These are phyloP conservation scores for Stigmatopora nigra DNA, from an alignment of 2,113 vertebrate genomes.

Conservation along the genomic window DNA sequence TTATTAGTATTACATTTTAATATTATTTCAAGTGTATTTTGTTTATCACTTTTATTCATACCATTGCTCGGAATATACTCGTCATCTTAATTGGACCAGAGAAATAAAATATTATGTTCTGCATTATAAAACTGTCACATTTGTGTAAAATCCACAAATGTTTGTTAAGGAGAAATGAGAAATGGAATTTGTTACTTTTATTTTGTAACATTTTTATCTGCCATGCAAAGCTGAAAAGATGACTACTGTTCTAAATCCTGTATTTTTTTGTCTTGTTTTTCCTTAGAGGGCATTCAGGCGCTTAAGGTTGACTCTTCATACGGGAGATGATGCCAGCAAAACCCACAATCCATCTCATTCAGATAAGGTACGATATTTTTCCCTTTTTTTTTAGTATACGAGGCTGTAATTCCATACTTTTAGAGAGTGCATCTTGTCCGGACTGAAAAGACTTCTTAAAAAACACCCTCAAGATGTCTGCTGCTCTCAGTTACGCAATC, in stretches of 20 bases:
- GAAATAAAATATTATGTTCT: background rate
- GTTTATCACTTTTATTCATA: background rate
- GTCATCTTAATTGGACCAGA: background rate
- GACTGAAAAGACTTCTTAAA: slow-evolving; percentile 11
- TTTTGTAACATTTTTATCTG: background rate
- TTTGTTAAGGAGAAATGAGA: too few species aligned
- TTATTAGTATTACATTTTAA: background rate
- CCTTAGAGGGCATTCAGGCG: slow-evolving; percentile 79
- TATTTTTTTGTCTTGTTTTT: slow-evolving; percentile 21
- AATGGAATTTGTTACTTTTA: background rate
- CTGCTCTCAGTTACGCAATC: slow-evolving; percentile 28
- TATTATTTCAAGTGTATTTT: background rate
- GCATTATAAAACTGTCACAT: background rate
- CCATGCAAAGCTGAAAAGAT: background rate
- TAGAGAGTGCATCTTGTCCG: background rate
- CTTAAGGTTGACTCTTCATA: slow-evolving; percentile 82
- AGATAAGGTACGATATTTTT: slow-evolving; percentile 69
- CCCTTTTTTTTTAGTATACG: background rate
- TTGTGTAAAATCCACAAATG: background rate
- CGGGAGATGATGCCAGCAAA: slow-evolving; percentile 67
- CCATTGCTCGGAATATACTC: background rate
- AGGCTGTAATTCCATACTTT: slow-evolving; percentile 9
- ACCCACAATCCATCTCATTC: slow-evolving; percentile 58
- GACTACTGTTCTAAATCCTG: background rate
- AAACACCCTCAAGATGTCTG: background rate